A percentile compares a stretch with the other conserved stretches of the same genome.
These are phyloP conservation scores for Falco berigora DNA, from an alignment of 2,797 vertebrate species.

Conservation along the genomic window DNA sequence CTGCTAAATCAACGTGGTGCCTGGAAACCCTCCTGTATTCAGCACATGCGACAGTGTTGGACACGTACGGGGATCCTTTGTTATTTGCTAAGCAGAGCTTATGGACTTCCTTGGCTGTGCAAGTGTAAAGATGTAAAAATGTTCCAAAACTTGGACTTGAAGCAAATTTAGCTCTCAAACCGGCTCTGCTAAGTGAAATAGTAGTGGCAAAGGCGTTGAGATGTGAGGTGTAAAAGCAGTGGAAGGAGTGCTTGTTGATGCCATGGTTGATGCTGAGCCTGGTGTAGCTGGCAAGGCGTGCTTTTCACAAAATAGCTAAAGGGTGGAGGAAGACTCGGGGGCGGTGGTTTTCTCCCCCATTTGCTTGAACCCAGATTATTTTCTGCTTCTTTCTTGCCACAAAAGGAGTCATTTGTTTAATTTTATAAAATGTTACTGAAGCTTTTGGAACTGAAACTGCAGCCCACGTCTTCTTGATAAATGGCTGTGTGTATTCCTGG, in stretches of 20 bases:
- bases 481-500: slow-evolving; percentile 35
- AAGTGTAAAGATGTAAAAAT: neutral
- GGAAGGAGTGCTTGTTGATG: neutral
- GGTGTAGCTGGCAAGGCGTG: no score
- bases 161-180: neutral
- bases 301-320: neutral
- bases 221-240: neutral
- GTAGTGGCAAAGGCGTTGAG: fast-evolving
- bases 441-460: slow-evolving; percentile 21
- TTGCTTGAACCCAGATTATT: neutral
- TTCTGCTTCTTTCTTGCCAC: neutral
- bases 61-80: fast-evolving
- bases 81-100: neutral
- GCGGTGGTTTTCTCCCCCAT: neutral
- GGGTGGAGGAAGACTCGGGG: neutral
- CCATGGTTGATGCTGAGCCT: neutral
- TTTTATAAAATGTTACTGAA: neutral
- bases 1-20: neutral
- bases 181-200: neutral
- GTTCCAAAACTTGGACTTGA: neutral
- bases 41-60: fast-evolving
- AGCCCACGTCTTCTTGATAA: slow-evolving; percentile 43
- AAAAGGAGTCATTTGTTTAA: slow-evolving; percentile 1
- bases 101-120: neutral
- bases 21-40: neutral